phyloP scores from a whole-genome alignment of 35 echinoderm and acorn worm genomes.

The Ophioderma brevispina region DNA sequence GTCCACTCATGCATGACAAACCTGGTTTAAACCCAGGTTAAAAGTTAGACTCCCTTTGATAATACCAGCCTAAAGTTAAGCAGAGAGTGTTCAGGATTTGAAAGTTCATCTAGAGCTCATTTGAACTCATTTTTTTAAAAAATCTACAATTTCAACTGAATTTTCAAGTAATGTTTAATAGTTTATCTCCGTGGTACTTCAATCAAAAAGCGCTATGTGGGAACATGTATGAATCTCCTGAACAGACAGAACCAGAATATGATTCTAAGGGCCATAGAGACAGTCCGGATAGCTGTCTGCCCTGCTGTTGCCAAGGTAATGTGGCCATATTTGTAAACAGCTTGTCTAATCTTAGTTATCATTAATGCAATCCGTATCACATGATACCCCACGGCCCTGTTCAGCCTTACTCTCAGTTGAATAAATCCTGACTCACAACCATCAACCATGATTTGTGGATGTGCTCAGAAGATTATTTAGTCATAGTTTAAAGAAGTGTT shows the following conservation, averaged over 20 bases:
- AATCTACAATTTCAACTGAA: slow-evolving; percentile 68
- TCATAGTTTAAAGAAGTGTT: too few relatives aligned
- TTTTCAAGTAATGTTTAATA: slow-evolving; percentile 85
- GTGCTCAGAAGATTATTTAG: too few relatives aligned
- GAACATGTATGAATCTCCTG: slow-evolving; percentile 86
- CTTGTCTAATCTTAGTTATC: neutral
- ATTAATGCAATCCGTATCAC: too few relatives aligned
- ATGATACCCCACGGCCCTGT: neutral
- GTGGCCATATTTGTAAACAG: neutral
- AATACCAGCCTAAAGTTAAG: too few relatives aligned
- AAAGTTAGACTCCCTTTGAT: too few relatives aligned
- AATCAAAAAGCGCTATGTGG: slow-evolving; percentile 94
- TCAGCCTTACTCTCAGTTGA: too few relatives aligned
- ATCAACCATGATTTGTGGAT: too few relatives aligned
- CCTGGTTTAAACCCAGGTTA: too few relatives aligned
- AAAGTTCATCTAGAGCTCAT: too few relatives aligned
- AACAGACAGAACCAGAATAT: slow-evolving; percentile 85
- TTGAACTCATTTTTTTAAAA: neutral
- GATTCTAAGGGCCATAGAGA: slow-evolving; percentile 98
- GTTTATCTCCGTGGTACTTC: too few relatives aligned
- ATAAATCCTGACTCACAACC: too few relatives aligned
- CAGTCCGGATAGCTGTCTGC: slow-evolving; percentile 85
- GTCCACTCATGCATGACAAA: too few relatives aligned
- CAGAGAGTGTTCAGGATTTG: neutral
- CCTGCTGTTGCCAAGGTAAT: slow-evolving; percentile 96